Evolutionary conservation across 1,140 invertebrate genomes (phyloP).

Genomic region (Papilio polytes): DNA sequence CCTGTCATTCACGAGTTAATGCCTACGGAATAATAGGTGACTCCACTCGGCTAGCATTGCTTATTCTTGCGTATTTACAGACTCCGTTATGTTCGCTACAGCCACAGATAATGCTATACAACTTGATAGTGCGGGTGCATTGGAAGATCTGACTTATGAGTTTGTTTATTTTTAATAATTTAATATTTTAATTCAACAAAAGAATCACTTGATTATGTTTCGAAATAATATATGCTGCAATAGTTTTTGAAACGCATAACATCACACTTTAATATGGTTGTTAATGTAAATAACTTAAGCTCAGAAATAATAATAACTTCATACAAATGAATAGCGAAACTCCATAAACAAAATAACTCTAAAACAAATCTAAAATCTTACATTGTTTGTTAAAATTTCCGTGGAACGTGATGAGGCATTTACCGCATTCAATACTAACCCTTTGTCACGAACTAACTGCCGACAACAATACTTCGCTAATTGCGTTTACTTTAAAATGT

Average conservation of each 20-base stretch:
- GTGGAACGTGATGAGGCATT: conserved; percentile 56
- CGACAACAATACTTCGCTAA: conserved; percentile 55
- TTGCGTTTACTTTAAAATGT: conserved; percentile 54
- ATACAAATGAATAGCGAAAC: conserved; percentile 30
- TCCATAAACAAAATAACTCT: conserved; percentile 36
- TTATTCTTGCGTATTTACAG: neutral
- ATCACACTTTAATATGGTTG: neutral
- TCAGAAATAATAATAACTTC: neutral
- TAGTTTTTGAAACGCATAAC: neutral
- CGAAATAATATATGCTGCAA: neutral
- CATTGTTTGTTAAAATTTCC: conserved; percentile 54
- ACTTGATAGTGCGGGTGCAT: neutral
- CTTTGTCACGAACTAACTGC: conserved; percentile 59
- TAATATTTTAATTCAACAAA: too few species aligned
- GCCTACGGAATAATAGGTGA: neutral
- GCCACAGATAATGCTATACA: neutral
- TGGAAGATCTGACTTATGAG: too few species aligned
- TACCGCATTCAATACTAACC: conserved; percentile 55
- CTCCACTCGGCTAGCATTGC: neutral
- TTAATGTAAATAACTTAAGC: neutral
- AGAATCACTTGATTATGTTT: neutral
- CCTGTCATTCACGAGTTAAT: neutral
- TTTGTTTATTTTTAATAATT: too few species aligned
- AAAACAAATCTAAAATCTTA: conserved; percentile 45
- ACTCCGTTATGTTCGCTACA: neutral